These are phyloP conservation scores for Cataglyphis rosenhaueri DNA, from an alignment of 2,888 invertebrate species.

Conservation along the genomic window DNA sequence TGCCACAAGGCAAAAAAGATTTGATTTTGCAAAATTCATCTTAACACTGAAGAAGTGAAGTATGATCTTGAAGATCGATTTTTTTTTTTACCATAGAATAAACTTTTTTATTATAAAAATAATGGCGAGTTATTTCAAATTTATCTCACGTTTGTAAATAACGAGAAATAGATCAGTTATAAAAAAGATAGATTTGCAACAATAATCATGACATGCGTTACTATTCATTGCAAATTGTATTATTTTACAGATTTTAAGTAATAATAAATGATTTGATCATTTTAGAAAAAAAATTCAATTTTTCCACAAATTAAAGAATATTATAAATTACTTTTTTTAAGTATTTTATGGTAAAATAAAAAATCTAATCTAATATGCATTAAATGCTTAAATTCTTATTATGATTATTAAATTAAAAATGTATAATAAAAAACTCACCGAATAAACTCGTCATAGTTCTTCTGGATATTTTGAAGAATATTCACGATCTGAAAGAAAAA, in stretches of 20 bases:
- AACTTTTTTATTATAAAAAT: background rate
- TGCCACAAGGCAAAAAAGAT: conserved; percentile 34
- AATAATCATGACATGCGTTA: background rate
- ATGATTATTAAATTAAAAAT: background rate
- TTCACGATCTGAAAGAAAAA: background rate
- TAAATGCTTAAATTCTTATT: background rate
- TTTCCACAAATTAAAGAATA: background rate
- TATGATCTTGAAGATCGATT: background rate
- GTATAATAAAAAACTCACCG: background rate
- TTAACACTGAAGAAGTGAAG: conserved; percentile 10
- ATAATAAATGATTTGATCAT: background rate
- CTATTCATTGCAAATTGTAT: background rate
- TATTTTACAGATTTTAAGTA: background rate
- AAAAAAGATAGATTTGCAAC: background rate
- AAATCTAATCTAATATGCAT: background rate
- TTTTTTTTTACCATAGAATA: background rate
- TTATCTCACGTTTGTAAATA: background rate
- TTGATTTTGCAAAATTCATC: conserved; percentile 28
- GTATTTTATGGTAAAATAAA: background rate
- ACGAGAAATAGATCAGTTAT: background rate
- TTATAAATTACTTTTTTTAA: background rate
- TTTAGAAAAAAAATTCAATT: background rate
- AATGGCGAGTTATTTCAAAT: background rate
- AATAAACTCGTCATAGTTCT: background rate
- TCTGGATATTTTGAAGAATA: background rate